These are phyloP conservation scores for Tipula confusa DNA, from an alignment of 2,888 invertebrate genomes.

Conservation along the genomic window DNA sequence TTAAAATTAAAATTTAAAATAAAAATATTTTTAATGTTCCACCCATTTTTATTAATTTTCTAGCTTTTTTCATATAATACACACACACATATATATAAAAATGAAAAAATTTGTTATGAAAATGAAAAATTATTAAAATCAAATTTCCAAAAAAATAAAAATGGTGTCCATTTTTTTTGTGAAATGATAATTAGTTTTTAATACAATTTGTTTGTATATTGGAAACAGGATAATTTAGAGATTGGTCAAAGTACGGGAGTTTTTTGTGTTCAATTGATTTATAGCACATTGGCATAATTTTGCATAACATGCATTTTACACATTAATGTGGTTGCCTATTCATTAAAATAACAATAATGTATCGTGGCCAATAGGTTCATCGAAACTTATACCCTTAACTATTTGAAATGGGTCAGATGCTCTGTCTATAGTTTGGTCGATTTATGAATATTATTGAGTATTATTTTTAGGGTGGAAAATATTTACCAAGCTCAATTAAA, in stretches of 20 bases:
- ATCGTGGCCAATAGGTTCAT: too few species aligned
- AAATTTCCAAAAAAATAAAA: background rate
- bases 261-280: background rate
- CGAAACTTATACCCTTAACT: too few species aligned
- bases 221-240: background rate
- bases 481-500: too few species aligned
- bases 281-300: background rate
- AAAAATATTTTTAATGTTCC: background rate
- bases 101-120: background rate
- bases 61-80: background rate
- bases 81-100: background rate
- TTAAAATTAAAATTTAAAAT: background rate
- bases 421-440: too few species aligned
- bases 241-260: background rate
- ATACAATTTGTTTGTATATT: background rate
- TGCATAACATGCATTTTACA: too few species aligned
- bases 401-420: too few species aligned
- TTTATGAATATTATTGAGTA: too few species aligned
- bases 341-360: too few species aligned
- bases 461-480: too few species aligned
- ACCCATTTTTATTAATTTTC: conserved; percentile 3
- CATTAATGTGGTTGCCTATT: too few species aligned
- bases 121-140: background rate
- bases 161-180: conserved; percentile 1
- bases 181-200: background rate